Evolutionary conservation across 2,888 invertebrate genomes (phyloP).

Genomic region (Napeogenes sylphis): DNA sequence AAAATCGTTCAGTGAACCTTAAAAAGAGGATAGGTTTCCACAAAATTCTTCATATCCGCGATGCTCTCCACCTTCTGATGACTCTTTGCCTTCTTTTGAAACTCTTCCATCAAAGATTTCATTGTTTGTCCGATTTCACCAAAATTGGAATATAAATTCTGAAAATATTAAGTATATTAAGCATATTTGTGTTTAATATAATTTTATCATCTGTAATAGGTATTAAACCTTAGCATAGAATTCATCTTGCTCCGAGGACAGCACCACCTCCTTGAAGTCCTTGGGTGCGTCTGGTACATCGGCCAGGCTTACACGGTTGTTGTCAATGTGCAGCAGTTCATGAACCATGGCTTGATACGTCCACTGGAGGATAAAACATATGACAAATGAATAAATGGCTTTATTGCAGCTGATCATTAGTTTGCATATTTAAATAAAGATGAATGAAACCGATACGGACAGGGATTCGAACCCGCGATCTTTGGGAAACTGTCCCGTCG

Average conservation of each 20-base stretch:
- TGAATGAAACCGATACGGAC: too few relatives aligned
- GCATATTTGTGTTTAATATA: too few relatives aligned
- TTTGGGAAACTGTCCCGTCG: too few relatives aligned
- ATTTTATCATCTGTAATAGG: not conserved
- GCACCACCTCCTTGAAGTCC: conserved; percentile 94
- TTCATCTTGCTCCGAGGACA: conserved; percentile 96
- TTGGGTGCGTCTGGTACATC: conserved; percentile 89
- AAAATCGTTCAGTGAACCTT: conserved; percentile 75
- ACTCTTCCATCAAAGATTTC: conserved; percentile 97
- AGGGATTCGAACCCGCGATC: too few relatives aligned
- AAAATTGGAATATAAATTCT: conserved; percentile 97
- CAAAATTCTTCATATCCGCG: conserved; percentile 98
- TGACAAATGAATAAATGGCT: too few relatives aligned
- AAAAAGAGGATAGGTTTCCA: conserved; percentile 98
- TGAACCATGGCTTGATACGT: conserved; percentile 99
- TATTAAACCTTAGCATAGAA: conserved; percentile 90
- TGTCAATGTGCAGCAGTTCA: conserved; percentile 93
- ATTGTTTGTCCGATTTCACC: conserved; percentile 99
- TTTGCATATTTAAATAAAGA: too few relatives aligned
- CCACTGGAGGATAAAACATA: conserved; percentile 81
- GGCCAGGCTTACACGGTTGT: conserved; percentile 94
- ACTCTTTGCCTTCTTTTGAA: conserved; percentile 95
- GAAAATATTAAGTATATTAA: conserved; percentile 25
- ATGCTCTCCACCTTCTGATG: conserved; percentile 99
- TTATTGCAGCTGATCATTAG: too few relatives aligned